phyloP scores from a whole-genome alignment of 2,888 invertebrate species.

The Lingula anatina region DNA sequence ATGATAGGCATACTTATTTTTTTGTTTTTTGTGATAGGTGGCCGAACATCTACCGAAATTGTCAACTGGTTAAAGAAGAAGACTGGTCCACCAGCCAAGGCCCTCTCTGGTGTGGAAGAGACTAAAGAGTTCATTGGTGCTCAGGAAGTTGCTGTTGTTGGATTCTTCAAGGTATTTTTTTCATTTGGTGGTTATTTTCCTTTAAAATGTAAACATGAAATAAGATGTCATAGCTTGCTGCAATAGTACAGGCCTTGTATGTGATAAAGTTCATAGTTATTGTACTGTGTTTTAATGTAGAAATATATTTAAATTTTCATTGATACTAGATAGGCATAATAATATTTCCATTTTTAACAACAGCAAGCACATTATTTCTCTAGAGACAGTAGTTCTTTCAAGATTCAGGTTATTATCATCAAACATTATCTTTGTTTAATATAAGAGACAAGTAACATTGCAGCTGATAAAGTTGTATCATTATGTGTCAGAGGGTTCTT shows the following conservation, averaged over 20 bases:
- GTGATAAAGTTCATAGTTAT: neutral
- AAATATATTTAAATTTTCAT: no score
- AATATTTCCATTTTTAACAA: no score
- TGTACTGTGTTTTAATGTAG: no score
- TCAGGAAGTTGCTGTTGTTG: slow-evolving; percentile 74
- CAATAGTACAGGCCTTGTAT: neutral
- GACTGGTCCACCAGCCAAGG: slow-evolving; percentile 90
- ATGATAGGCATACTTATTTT: no score
- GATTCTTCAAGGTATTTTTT: slow-evolving; percentile 47
- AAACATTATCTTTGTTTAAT: no score
- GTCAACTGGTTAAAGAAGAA: slow-evolving; percentile 93
- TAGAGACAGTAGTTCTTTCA: no score
- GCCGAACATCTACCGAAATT: slow-evolving; percentile 87
- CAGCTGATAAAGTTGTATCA: no score
- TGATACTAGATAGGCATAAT: no score
- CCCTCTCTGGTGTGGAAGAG: slow-evolving; percentile 66
- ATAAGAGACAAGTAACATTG: no score
- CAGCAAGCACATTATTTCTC: no score
- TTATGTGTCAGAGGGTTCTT: no score
- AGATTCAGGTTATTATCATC: no score
- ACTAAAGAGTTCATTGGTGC: slow-evolving; percentile 77
- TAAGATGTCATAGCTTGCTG: neutral
- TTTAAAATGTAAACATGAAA: neutral
- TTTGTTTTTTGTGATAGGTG: slow-evolving; percentile 59
- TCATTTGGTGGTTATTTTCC: neutral